Evolutionary conservation across 2,113 vertebrate species (phyloP).

Genomic region (Rhabdomys dilectus): DNA sequence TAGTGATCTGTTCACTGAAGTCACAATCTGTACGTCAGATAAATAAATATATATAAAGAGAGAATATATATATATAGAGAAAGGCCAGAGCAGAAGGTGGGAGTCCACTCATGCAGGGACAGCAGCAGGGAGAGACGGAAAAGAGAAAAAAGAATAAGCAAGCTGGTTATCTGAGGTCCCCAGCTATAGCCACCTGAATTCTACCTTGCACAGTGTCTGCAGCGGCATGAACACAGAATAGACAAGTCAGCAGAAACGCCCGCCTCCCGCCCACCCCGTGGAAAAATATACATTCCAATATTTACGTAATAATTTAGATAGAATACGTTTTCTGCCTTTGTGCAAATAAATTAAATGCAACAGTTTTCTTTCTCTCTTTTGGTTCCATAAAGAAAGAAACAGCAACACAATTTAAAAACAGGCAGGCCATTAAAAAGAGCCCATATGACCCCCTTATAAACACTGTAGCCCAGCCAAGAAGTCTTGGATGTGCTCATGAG

Average conservation of each 20-base stretch:
- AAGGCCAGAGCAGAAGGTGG: background rate
- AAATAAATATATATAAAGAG: slow-evolving; percentile 12
- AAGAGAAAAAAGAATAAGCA: background rate
- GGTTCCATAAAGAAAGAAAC: slow-evolving; percentile 81
- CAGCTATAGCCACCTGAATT: slow-evolving; percentile 59
- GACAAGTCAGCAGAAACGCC: slow-evolving; percentile 84
- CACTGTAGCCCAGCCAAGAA: slow-evolving; percentile 71
- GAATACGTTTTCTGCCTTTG: slow-evolving; percentile 90
- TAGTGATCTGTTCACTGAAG: background rate
- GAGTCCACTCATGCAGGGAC: slow-evolving; percentile 44
- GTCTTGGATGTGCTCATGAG: background rate
- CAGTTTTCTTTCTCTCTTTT: slow-evolving; percentile 66
- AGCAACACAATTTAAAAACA: slow-evolving; percentile 84
- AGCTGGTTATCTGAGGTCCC: slow-evolving; percentile 63
- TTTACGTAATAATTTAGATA: slow-evolving; percentile 92
- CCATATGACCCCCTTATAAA: slow-evolving; percentile 57
- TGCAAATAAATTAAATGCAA: slow-evolving; percentile 92
- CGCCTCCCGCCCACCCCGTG: slow-evolving; percentile 85
- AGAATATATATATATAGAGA: background rate
- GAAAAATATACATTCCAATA: slow-evolving; percentile 90
- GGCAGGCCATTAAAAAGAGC: slow-evolving; percentile 83
- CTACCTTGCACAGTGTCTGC: slow-evolving; percentile 65
- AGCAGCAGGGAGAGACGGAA: background rate
- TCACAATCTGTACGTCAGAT: background rate
- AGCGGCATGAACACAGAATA: slow-evolving; percentile 79